phyloP scores from a whole-genome alignment of 2,113 vertebrate species.

The Zeus faber region DNA sequence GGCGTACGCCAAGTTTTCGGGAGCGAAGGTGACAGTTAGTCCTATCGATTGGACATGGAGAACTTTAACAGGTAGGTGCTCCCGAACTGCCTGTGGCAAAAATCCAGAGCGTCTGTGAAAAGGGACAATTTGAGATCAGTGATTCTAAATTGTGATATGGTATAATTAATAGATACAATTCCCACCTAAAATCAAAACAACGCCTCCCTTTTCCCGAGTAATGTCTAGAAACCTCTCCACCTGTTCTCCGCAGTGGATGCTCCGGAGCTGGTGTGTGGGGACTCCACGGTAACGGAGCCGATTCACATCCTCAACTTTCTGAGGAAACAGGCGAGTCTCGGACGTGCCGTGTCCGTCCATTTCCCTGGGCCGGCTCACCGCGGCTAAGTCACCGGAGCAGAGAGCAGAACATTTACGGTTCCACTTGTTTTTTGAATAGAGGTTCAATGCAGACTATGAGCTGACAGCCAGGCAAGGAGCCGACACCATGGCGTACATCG shows the following conservation, averaged over 20 bases:
- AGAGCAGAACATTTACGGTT: not conserved
- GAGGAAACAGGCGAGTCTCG: slow-evolving; percentile 83
- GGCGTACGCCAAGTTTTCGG: slow-evolving; percentile 92
- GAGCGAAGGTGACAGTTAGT: slow-evolving; percentile 82
- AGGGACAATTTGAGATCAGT: too few relatives aligned
- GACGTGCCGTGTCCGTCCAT: not conserved
- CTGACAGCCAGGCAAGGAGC: slow-evolving; percentile 92
- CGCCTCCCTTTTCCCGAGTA: too few relatives aligned
- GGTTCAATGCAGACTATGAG: slow-evolving; percentile 93
- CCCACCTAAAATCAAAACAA: too few relatives aligned
- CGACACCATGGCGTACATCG: slow-evolving; percentile 94
- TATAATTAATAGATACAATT: too few relatives aligned
- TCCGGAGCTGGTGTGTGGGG: slow-evolving; percentile 82
- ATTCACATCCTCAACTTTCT: slow-evolving; percentile 90
- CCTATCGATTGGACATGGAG: slow-evolving; percentile 87
- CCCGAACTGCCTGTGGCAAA: not conserved
- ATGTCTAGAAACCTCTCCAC: too few relatives aligned
- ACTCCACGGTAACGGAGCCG: slow-evolving; percentile 80
- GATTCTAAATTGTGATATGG: too few relatives aligned
- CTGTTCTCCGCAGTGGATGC: slow-evolving; percentile 63
- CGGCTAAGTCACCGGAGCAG: not conserved
- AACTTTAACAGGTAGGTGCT: slow-evolving; percentile 83
- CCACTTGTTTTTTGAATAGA: slow-evolving; percentile 65
- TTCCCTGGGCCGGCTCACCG: not conserved
- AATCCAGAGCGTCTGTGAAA: too few relatives aligned